Conservation (phyloP, 2,888 invertebrate species). For the Brenthis ino region DNA sequence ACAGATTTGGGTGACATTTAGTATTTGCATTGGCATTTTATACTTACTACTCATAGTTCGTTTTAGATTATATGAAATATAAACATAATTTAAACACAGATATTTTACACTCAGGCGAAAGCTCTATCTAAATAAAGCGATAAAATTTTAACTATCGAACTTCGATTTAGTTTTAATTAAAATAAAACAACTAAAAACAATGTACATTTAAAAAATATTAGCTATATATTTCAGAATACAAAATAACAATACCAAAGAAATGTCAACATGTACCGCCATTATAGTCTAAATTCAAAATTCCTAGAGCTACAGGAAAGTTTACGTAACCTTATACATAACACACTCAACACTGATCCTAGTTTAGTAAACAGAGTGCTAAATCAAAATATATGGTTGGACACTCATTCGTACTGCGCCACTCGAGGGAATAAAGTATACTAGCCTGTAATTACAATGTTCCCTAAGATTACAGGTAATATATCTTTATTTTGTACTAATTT, state of each 20-base stretch:
- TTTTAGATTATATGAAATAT: too few relatives aligned
- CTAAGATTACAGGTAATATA: slow-evolving; percentile 43
- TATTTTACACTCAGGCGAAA: too few relatives aligned
- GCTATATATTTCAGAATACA: slow-evolving; percentile 53
- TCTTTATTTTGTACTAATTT: background rate
- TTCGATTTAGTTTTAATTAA: too few relatives aligned
- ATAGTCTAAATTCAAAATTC: slow-evolving; percentile 36
- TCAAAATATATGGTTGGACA: slow-evolving; percentile 29
- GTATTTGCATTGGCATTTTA: too few relatives aligned
- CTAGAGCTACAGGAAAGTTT: slow-evolving; percentile 36
- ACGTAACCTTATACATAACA: slow-evolving; percentile 20
- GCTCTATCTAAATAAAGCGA: too few relatives aligned
- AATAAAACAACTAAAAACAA: too few relatives aligned
- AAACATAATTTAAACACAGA: too few relatives aligned
- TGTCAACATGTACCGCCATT: slow-evolving; percentile 56
- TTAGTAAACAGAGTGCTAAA: slow-evolving; percentile 43
- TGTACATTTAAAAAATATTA: too few relatives aligned
- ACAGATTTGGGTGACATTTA: too few relatives aligned
- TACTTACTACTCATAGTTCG: too few relatives aligned
- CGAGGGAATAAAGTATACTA: slow-evolving; percentile 35
- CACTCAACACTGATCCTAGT: slow-evolving; percentile 47
- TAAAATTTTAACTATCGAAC: too few relatives aligned
- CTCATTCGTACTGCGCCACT: slow-evolving; percentile 37
- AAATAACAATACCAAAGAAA: slow-evolving; percentile 42
- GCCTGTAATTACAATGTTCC: slow-evolving; percentile 31